phyloP scores from a whole-genome alignment of 1,140 invertebrate genomes.

The Eriosoma lanigerum region DNA sequence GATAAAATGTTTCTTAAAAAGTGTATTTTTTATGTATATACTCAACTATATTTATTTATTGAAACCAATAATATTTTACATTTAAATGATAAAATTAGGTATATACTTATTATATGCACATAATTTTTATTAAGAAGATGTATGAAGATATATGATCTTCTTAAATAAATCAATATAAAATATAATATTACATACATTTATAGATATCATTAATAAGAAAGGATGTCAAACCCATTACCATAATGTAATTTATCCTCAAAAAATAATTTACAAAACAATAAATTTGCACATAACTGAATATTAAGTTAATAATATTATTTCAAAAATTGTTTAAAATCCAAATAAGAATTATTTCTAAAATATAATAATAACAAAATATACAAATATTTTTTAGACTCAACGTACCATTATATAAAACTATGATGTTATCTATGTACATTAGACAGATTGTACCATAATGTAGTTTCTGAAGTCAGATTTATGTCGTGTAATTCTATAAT shows the following conservation, averaged over 20 bases:
- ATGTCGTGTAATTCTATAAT: conserved; percentile 72
- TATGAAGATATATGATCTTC: background rate
- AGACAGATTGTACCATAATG: conserved; percentile 76
- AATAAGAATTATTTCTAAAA: background rate
- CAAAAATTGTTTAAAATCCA: background rate
- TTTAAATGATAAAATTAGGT: background rate
- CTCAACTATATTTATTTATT: too few relatives aligned
- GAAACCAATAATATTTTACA: too few relatives aligned
- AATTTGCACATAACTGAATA: background rate
- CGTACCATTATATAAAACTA: background rate
- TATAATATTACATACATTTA: background rate
- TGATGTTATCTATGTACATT: conserved; percentile 58
- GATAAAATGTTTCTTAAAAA: too few relatives aligned
- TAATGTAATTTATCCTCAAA: background rate
- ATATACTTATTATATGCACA: background rate
- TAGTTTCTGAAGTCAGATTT: conserved; percentile 74
- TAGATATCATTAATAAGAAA: background rate
- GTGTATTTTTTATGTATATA: too few relatives aligned
- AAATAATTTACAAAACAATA: background rate
- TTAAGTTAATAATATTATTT: background rate
- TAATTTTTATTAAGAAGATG: background rate
- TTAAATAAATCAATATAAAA: background rate
- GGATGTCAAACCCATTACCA: conserved; percentile 27
- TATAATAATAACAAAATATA: conserved; percentile 15
- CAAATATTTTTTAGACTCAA: background rate